Evolutionary conservation across 1,140 invertebrate species (phyloP).

Genomic region (Heliconius hermathena): DNA sequence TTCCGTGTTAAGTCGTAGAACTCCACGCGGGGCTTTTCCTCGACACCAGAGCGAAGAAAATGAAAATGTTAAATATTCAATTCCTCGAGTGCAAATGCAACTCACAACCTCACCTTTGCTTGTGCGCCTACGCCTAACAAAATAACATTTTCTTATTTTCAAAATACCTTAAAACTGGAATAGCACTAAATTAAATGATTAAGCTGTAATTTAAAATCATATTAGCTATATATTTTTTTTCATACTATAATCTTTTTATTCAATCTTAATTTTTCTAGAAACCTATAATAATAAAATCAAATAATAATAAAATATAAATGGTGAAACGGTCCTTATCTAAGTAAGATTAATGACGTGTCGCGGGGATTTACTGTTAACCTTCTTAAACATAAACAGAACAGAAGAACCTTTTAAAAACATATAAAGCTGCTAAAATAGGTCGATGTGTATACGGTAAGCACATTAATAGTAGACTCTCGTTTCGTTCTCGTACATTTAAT

Average conservation of each 20-base stretch:
- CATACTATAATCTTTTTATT: too few relatives aligned
- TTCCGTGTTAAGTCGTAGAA: too few relatives aligned
- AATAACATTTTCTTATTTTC: too few relatives aligned
- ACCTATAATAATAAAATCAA: neutral
- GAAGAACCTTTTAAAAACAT: neutral
- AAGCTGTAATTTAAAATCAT: neutral
- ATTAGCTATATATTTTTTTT: neutral
- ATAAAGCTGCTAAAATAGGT: neutral
- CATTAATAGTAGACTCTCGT: neutral
- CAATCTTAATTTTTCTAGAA: neutral
- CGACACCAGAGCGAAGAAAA: too few relatives aligned
- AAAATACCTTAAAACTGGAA: too few relatives aligned
- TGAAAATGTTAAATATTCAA: too few relatives aligned
- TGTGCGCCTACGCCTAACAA: too few relatives aligned
- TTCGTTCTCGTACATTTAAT: neutral
- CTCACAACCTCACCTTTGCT: too few relatives aligned
- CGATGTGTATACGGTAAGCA: neutral
- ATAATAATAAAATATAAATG: neutral
- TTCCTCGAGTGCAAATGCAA: too few relatives aligned
- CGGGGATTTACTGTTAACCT: neutral
- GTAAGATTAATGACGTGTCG: conserved; percentile 3
- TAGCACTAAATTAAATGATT: neutral
- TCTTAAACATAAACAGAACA: neutral
- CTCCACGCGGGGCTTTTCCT: too few relatives aligned
- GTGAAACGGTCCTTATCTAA: neutral